Evolutionary conservation across 2,888 invertebrate species (phyloP), one percentile per base, ranked within the genome.

Genomic region (Euplexia lucipara): DNA sequence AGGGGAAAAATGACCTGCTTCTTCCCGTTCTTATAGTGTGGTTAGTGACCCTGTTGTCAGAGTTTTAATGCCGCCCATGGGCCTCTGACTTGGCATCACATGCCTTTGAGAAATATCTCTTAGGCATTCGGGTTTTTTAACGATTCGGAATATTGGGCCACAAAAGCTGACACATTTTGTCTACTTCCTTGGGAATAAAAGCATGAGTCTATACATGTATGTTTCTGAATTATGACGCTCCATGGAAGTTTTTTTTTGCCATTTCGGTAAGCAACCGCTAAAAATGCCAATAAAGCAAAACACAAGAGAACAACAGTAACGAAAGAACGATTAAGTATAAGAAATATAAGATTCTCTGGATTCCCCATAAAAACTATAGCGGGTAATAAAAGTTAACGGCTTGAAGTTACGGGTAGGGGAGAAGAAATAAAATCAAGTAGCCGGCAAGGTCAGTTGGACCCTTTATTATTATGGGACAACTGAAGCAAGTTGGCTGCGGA

Each of bases 351-450:
- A 58, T 69, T 47, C 56, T 62, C 47, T 61, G 47, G 37, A 61
- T 49, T 62, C 41, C 52, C 54, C 70, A 79, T 70, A 76, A 77
- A 77, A 77, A 76, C 70, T 79, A 77, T 69, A 37, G 64, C 37
- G 8, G 18, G 73, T 51, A 61, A 69, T 75, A 80, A 82, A 82
- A 82, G 71, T 81, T 80, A 77, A 82, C 75, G 71, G 59, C 79
- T 75, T 71, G 63, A 77, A 82, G 71, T 81, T 73, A 65, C 60
- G 48, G 45, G 61, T 57, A 35, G 52, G 60, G 49, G 69, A 49
- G 60, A 48, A 57, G 45, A 62, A 69, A 77, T 75, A 80, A 77
- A 81, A 70, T 78, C 70, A 72, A 82, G 78, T 74, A 70, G 64
- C 68, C 48, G 52, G 53, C 67, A 70, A 81, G 80, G 82, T 75